Evolutionary conservation across 2,888 invertebrate genomes (phyloP), one percentile per base, ranked within the genome.

Genomic region (Stenodema calcarata): DNA sequence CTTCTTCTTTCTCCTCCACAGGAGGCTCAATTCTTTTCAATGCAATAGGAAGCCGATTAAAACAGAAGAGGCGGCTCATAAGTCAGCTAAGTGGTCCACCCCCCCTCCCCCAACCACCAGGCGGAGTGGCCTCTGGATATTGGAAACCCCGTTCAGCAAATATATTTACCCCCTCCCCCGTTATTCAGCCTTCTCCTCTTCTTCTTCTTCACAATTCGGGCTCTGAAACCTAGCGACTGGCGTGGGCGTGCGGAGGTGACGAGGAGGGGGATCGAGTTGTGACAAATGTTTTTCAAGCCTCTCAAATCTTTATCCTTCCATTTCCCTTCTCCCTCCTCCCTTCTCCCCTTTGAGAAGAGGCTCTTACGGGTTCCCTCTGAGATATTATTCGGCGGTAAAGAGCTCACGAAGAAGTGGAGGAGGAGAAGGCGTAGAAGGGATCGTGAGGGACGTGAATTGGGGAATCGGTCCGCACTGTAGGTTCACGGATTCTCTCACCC

Each of bases 221-320:
- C n/a, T n/a, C n/a, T n/a, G n/a, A n/a, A n/a, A n/a, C n/a, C n/a
- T n/a, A n/a, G n/a, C n/a, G n/a, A n/a, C n/a, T n/a, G 18, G 23
- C 9, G 42, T 42, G 41, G 30, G 44, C n/a, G 23, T 41, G 41
- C 1, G 78, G 69, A 9, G 16, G 14, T 3, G 3, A 4, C 42
- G n/a, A 50, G 79, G 23, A 23, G 18, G 54, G 81, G 54, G 81
- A 28, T n/a, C n/a, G n/a, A n/a, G 81, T 42, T 79, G 81, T 81
- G 81, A 81, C 81, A 81, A 81, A 81, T 81, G 81, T 81, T 81
- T 81, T 81, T n/a, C 81, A 81, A 62, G 81, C 54, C 81, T 81
- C 81, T 81, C 81, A 81, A 81, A 81, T 81, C 81, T 81, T 81
- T 81, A 81, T 81, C 69, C 81, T 62, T 81, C n/a, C n/a, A n/a